Conservation (phyloP, 1,140 invertebrate genomes). For the Drosophila azteca region DNA sequence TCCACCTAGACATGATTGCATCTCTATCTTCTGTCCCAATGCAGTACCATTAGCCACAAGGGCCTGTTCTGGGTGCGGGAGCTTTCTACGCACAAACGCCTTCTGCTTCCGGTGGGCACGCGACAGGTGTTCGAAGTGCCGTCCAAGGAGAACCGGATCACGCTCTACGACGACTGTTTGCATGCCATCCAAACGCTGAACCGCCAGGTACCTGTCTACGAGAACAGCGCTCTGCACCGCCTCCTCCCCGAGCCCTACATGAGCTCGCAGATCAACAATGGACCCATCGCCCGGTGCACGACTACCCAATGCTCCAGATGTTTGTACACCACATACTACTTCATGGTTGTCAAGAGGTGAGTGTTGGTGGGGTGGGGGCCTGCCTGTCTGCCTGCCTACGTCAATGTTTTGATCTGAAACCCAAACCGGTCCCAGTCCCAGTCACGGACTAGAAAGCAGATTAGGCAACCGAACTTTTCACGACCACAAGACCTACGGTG, state of each 20-base stretch:
- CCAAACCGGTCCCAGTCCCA: slow-evolving; percentile 33
- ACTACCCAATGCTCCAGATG: slow-evolving; percentile 65
- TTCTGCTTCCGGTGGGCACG: slow-evolving; percentile 70
- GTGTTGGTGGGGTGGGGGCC: slow-evolving; percentile 4
- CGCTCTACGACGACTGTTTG: slow-evolving; percentile 76
- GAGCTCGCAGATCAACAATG: slow-evolving; percentile 72
- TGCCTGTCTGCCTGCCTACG: slow-evolving; percentile 4
- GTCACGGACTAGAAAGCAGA: too few relatives aligned
- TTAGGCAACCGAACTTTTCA: slow-evolving; percentile 35
- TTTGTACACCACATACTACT: slow-evolving; percentile 80
- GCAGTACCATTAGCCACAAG: slow-evolving; percentile 45
- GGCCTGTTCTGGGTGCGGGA: slow-evolving; percentile 72
- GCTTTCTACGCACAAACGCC: slow-evolving; percentile 48
- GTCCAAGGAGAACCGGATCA: slow-evolving; percentile 68
- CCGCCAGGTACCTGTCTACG: slow-evolving; percentile 58
- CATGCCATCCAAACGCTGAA: slow-evolving; percentile 66
- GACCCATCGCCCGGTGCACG: slow-evolving; percentile 73
- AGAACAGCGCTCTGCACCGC: slow-evolving; percentile 60
- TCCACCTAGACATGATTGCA: too few relatives aligned
- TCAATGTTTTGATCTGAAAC: not conserved
- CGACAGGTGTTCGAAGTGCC: slow-evolving; percentile 68
- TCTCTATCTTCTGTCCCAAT: not conserved
- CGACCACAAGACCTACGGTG: slow-evolving; percentile 44
- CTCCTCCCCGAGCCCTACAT: slow-evolving; percentile 74
- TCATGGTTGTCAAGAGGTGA: slow-evolving; percentile 81